phyloP scores from a whole-genome alignment of 1,140 invertebrate genomes.

The Antheraea mylitta region DNA sequence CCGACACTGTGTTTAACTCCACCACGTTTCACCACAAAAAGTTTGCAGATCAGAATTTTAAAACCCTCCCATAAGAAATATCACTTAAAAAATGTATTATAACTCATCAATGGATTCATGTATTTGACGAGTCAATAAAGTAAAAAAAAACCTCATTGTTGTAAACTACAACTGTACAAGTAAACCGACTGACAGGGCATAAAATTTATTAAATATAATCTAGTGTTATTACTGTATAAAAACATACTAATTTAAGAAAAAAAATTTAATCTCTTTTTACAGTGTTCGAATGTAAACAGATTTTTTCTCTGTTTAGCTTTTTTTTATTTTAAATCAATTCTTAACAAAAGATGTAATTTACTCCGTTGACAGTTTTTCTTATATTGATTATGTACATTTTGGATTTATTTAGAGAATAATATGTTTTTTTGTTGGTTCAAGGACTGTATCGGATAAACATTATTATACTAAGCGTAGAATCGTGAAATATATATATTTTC shows the following conservation, averaged over 20 bases:
- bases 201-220: neutral
- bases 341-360: neutral
- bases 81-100: too few relatives aligned
- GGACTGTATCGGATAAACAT: neutral
- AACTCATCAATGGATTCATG: too few relatives aligned
- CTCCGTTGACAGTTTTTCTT: neutral
- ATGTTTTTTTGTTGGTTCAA: neutral
- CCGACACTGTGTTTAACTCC: too few relatives aligned
- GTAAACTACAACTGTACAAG: neutral
- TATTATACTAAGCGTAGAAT: neutral
- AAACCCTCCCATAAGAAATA: too few relatives aligned
- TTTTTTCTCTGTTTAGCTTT: neutral
- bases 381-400: neutral
- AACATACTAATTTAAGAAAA: neutral
- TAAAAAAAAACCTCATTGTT: too few relatives aligned
- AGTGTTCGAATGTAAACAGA: neutral
- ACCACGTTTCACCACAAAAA: too few relatives aligned
- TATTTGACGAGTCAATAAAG: too few relatives aligned
- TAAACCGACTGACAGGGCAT: neutral
- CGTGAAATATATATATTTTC: too few relatives aligned
- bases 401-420: neutral
- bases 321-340: neutral
- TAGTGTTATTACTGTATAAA: neutral
- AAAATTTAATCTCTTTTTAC: conserved; percentile 1
- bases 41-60: too few relatives aligned